These are phyloP conservation scores for Notarius lentiginosus DNA, from an alignment of 2,113 vertebrate species.

Conservation along the genomic window DNA sequence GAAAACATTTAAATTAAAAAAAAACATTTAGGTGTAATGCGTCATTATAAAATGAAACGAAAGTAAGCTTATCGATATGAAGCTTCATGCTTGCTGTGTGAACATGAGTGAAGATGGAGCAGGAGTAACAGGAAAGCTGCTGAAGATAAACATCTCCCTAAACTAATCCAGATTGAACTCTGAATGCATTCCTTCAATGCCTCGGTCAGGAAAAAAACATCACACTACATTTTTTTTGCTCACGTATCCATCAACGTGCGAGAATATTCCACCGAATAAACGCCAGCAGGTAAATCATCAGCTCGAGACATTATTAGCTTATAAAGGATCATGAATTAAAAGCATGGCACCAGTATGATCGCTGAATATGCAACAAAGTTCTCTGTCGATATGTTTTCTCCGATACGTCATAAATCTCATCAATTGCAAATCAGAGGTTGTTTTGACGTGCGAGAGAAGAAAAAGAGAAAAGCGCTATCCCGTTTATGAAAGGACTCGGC, in stretches of 20 bases:
- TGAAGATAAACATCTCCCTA: conserved; percentile 30
- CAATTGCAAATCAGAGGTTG: conserved; percentile 78
- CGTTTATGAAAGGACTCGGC: conserved; percentile 72
- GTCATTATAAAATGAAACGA: not conserved
- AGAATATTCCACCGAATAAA: not conserved
- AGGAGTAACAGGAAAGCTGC: conserved; percentile 1
- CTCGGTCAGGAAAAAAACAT: conserved; percentile 18
- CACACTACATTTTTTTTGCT: conserved; percentile 30
- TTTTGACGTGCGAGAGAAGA: conserved; percentile 62
- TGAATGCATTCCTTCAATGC: conserved; percentile 11
- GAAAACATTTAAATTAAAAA: conserved; percentile 22
- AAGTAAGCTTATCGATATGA: conserved; percentile 8
- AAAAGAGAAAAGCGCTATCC: conserved; percentile 68
- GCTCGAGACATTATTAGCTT: conserved; percentile 18
- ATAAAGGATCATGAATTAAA: conserved; percentile 38
- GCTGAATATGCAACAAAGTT: conserved; percentile 40
- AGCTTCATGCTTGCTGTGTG: not conserved
- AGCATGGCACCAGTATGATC: not conserved
- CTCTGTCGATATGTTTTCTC: conserved; percentile 57
- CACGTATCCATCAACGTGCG: conserved; percentile 19
- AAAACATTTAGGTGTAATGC: not conserved
- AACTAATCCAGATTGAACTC: conserved; percentile 19
- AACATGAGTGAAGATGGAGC: not conserved
- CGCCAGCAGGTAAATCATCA: conserved; percentile 10
- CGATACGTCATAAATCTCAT: conserved; percentile 71